These are phyloP conservation scores for Numenius arquata DNA, from an alignment of 2,113 vertebrate genomes.

Conservation along the genomic window DNA sequence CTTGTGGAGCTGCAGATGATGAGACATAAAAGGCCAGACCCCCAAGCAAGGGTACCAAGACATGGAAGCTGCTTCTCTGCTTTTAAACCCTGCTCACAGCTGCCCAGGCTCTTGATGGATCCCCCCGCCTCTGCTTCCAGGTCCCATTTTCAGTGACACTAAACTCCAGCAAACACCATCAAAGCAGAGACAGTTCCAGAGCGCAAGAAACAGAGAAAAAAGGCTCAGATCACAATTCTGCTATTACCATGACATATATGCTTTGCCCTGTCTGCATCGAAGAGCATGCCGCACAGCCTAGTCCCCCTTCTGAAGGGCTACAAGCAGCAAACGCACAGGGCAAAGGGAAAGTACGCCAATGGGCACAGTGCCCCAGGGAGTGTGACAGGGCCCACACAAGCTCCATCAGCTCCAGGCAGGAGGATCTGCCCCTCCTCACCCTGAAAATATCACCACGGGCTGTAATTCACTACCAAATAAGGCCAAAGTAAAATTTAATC, in stretches of 20 bases:
- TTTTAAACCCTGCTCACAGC: not conserved
- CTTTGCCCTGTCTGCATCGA: not conserved
- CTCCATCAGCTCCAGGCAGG: not conserved
- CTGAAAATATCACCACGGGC: not conserved
- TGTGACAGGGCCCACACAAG: not conserved
- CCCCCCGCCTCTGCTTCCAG: not conserved
- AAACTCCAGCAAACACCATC: not conserved
- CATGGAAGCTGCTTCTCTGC: not conserved
- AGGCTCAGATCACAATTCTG: not conserved
- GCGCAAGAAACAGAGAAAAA: accelerated
- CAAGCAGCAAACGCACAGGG: not conserved
- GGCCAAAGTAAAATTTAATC: not conserved
- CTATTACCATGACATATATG: not conserved
- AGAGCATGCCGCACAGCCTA: not conserved
- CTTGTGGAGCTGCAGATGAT: not conserved
- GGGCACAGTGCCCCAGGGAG: accelerated
- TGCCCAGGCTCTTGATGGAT: not conserved
- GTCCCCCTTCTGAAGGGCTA: not conserved
- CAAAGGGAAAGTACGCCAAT: not conserved
- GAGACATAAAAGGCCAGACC: not conserved
- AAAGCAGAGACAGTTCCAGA: not conserved
- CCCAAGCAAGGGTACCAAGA: not conserved
- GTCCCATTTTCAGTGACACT: not conserved
- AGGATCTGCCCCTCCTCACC: not conserved
- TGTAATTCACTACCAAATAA: not conserved